A percentile compares a stretch with the other conserved stretches of the same genome.
Evolutionary conservation across 2,888 invertebrate genomes (phyloP).

Genomic region (Agrilus cyanescens): DNA sequence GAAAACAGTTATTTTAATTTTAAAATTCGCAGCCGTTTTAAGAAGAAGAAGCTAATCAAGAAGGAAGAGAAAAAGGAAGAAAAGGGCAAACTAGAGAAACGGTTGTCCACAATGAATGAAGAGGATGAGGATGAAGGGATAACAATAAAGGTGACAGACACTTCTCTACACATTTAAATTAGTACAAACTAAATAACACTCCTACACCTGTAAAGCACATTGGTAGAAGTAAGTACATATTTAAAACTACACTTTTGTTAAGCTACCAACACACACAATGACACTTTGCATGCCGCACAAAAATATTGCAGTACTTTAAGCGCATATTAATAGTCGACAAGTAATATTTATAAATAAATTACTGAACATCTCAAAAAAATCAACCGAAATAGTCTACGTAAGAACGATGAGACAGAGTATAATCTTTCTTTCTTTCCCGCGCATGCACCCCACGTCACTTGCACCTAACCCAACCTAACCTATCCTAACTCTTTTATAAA

Average conservation of each 20-base stretch:
- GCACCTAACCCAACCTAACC: too few species aligned
- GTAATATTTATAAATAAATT: not conserved
- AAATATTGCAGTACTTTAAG: not conserved
- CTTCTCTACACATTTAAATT: slow-evolving; percentile 14
- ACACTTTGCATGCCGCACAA: not conserved
- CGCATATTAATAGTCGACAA: too few species aligned
- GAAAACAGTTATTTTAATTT: not conserved
- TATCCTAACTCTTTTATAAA: too few species aligned
- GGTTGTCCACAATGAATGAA: slow-evolving; percentile 77
- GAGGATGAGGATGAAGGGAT: slow-evolving; percentile 69
- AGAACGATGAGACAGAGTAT: too few species aligned
- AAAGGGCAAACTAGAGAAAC: slow-evolving; percentile 38
- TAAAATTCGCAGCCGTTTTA: slow-evolving; percentile 28
- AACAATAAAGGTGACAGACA: slow-evolving; percentile 47
- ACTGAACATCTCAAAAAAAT: too few species aligned
- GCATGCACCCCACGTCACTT: too few species aligned
- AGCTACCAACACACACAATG: not conserved
- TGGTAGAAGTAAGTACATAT: slow-evolving; percentile 1
- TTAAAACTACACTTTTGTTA: not conserved
- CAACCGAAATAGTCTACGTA: too few species aligned
- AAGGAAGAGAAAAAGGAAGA: slow-evolving; percentile 52
- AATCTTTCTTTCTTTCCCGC: too few species aligned
- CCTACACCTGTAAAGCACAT: slow-evolving; percentile 6
- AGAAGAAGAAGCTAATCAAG: slow-evolving; percentile 56
- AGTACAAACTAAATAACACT: slow-evolving; percentile 6